Evolutionary conservation across 2,797 vertebrate genomes (phyloP).

Genomic region (Microctenopoma steveboyesi): DNA sequence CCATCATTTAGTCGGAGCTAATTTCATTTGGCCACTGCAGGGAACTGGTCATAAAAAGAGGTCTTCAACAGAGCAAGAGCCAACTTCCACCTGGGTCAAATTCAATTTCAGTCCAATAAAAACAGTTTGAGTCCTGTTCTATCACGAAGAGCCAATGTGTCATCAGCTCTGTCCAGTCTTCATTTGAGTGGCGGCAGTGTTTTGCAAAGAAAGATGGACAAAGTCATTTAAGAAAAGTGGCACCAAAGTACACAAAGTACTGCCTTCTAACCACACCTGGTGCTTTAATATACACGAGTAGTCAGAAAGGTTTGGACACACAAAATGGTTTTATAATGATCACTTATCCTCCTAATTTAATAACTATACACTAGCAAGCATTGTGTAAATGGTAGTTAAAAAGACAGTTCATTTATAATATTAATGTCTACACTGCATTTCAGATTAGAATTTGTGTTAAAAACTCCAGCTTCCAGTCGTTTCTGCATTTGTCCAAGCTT

Average conservation of each 20-base stretch:
- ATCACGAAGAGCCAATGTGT: background rate
- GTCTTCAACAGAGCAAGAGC: background rate
- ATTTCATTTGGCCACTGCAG: background rate
- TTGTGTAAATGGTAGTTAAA: no score
- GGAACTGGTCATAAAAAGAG: background rate
- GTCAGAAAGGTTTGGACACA: no score
- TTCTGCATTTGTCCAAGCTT: no score
- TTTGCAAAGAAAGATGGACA: background rate
- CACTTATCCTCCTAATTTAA: no score
- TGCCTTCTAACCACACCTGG: background rate
- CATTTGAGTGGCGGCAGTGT: background rate
- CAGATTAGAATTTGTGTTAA: no score
- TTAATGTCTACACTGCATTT: no score
- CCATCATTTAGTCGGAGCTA: rapidly evolving
- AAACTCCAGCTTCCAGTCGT: no score
- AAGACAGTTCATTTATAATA: no score
- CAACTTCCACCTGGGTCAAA: background rate
- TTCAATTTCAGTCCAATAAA: background rate
- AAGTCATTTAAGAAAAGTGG: background rate
- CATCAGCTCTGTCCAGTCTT: background rate
- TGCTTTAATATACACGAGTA: no score
- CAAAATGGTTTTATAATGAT: no score
- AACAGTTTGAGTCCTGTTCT: background rate
- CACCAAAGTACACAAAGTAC: background rate
- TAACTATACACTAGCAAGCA: no score